phyloP scores from a whole-genome alignment of 2,113 vertebrate species.

The Octodon degus region DNA sequence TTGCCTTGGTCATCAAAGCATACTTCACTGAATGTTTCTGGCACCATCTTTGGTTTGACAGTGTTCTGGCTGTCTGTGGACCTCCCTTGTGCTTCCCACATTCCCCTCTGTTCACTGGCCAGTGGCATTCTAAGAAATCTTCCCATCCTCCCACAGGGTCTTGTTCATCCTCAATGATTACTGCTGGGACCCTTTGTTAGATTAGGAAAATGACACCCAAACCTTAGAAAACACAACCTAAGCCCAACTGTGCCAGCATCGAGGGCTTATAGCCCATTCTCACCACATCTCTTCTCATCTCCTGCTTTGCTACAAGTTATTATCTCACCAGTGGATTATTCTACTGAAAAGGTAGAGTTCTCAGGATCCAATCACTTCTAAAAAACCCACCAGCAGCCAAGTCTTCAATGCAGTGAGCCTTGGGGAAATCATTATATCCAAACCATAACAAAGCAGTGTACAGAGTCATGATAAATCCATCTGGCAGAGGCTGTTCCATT shows the following conservation, averaged over 20 bases:
- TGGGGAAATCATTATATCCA: background rate
- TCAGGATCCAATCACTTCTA: background rate
- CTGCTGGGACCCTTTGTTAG: background rate
- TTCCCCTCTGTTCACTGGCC: background rate
- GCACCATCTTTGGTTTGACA: background rate
- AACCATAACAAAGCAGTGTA: background rate
- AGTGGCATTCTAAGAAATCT: background rate
- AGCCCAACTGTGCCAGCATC: background rate
- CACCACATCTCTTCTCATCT: background rate
- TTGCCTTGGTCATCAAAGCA: background rate
- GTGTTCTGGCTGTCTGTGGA: background rate
- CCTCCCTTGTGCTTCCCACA: background rate
- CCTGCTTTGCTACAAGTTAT: background rate
- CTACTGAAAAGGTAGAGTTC: background rate
- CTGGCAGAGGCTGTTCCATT: constrained; percentile 23
- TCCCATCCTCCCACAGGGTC: background rate
- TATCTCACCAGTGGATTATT: background rate
- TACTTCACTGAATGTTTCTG: background rate
- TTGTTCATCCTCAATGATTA: background rate
- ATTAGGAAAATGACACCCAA: background rate
- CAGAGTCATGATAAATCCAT: constrained; percentile 21
- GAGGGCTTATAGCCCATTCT: background rate
- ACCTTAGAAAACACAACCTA: background rate
- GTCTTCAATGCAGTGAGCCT: background rate
- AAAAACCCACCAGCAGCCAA: background rate